Evolutionary conservation across 2,888 invertebrate genomes (phyloP).

Genomic region (Hanleya hanleyi): DNA sequence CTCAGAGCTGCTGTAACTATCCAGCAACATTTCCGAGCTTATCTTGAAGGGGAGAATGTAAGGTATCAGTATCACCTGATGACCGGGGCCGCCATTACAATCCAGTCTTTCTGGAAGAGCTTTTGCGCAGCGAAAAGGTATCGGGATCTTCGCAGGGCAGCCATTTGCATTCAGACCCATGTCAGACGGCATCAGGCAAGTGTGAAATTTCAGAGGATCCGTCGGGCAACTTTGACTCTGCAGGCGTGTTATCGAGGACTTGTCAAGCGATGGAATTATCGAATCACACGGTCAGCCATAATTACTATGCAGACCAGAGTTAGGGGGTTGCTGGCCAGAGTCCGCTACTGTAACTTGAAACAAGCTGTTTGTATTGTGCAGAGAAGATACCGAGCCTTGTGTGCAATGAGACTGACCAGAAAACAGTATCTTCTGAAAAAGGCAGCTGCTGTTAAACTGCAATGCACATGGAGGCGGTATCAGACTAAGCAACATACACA

Average conservation of each 20-base stretch:
- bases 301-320: too few relatives aligned
- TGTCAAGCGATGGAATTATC: too few relatives aligned
- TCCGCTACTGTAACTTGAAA: too few relatives aligned
- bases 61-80: background rate
- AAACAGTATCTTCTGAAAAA: constrained; percentile 11
- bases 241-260: background rate
- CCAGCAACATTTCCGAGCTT: constrained; percentile 44
- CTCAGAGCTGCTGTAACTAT: constrained; percentile 48
- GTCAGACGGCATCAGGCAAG: constrained; percentile 7
- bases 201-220: background rate
- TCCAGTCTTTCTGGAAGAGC: constrained; percentile 25
- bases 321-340: too few relatives aligned
- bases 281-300: too few relatives aligned
- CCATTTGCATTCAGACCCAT: constrained; percentile 40
- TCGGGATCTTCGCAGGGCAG: constrained; percentile 27
- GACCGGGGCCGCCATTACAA: constrained; percentile 5
- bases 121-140: background rate
- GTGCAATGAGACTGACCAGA: background rate
- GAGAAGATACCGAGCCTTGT: constrained; percentile 11
- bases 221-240: background rate
- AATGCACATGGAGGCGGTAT: background rate
- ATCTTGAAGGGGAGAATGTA: constrained; percentile 18
- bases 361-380: constrained; percentile 43
- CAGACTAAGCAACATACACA: background rate
- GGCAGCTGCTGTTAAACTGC: constrained; percentile 21